Evolutionary conservation across 1,140 invertebrate genomes (phyloP).

Genomic region (Notospermus geniculatus): DNA sequence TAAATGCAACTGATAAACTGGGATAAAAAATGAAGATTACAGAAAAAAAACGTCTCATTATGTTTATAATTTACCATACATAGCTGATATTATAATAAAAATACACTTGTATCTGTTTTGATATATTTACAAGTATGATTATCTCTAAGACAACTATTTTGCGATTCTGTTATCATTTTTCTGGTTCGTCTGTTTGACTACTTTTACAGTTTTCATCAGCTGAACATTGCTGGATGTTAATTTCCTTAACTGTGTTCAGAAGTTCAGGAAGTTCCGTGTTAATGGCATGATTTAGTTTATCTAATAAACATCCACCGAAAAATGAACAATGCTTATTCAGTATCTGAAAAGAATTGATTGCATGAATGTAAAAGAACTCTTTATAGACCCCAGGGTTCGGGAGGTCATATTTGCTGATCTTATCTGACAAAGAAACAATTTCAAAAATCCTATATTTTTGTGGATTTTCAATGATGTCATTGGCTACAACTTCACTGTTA

Average conservation of each 20-base stretch:
- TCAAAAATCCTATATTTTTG: slow-evolving; percentile 81
- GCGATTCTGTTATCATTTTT: no score
- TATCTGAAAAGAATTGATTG: slow-evolving; percentile 84
- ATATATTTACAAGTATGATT: no score
- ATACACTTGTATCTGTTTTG: no score
- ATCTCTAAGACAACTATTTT: no score
- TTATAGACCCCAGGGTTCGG: slow-evolving; percentile 88
- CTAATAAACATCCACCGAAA: slow-evolving; percentile 89
- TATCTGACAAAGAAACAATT: slow-evolving; percentile 68
- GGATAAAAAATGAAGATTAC: no score
- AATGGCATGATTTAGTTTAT: slow-evolving; percentile 84
- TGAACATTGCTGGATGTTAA: no score
- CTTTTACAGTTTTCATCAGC: no score
- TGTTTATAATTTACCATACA: no score
- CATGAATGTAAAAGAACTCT: slow-evolving; percentile 76
- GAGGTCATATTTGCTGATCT: slow-evolving; percentile 82
- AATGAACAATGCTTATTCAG: slow-evolving; percentile 87
- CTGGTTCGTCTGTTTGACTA: no score
- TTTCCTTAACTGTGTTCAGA: slow-evolving; percentile 63
- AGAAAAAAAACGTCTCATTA: no score
- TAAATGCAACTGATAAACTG: no score
- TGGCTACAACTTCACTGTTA: slow-evolving; percentile 67
- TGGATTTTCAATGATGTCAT: slow-evolving; percentile 78
- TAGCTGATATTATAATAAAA: no score
- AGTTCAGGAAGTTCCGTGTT: slow-evolving; percentile 88